Evolutionary conservation across 1,140 invertebrate species (phyloP).

Genomic region (Zaprionus africanus): DNA sequence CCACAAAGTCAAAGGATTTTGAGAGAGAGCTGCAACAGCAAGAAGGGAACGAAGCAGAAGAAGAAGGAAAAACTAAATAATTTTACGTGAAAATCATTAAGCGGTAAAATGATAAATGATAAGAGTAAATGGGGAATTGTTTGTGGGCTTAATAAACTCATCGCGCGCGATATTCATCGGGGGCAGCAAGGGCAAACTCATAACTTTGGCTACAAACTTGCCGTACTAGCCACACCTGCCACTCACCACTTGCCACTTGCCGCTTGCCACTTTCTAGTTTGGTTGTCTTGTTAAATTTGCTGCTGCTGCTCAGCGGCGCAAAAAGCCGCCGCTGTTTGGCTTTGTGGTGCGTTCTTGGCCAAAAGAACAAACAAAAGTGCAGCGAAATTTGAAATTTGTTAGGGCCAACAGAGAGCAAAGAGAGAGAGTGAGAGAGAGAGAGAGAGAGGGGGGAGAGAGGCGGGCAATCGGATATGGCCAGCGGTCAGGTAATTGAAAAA

Average conservation of each 20-base stretch:
- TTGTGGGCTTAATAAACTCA: slow-evolving; percentile 30
- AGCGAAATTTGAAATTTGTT: slow-evolving; percentile 55
- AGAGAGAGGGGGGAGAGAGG: slow-evolving; percentile 12
- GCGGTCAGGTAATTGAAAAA: slow-evolving; percentile 78
- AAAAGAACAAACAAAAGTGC: slow-evolving; percentile 46
- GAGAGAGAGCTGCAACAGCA: neutral
- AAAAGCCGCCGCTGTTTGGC: slow-evolving; percentile 18
- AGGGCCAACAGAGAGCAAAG: slow-evolving; percentile 1
- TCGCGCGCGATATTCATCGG: slow-evolving; percentile 50
- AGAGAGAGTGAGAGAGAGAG: slow-evolving; percentile 14
- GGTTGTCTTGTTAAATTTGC: slow-evolving; percentile 53
- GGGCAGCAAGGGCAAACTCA: slow-evolving; percentile 19
- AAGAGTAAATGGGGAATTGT: neutral
- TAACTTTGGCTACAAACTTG: slow-evolving; percentile 38
- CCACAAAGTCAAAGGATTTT: slow-evolving; percentile 47
- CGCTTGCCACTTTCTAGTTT: slow-evolving; percentile 42
- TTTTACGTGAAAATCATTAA: slow-evolving; percentile 3
- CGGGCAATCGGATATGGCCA: slow-evolving; percentile 33
- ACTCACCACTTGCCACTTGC: slow-evolving; percentile 32
- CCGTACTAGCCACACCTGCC: neutral
- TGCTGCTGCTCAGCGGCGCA: slow-evolving; percentile 24
- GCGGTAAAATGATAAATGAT: neutral
- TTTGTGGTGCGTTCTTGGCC: slow-evolving; percentile 9
- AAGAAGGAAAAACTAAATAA: no score
- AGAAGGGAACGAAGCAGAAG: neutral